phyloP scores from a whole-genome alignment of 1,140 invertebrate species.

The Brachionus manjavacas region DNA sequence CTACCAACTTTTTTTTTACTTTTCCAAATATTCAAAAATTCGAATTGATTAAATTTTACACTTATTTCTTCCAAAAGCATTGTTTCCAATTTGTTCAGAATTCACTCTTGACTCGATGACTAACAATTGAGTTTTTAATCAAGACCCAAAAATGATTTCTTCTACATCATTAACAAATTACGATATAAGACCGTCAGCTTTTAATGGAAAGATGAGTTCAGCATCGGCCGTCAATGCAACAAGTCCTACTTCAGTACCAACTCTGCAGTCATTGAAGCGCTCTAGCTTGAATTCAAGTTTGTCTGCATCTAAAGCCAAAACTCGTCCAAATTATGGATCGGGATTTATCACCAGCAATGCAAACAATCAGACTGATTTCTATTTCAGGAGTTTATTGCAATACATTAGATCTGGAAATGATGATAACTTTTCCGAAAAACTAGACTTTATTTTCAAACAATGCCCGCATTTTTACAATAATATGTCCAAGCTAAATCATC shows the following conservation, averaged over 20 bases:
- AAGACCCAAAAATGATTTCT: neutral
- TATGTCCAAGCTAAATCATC: neutral
- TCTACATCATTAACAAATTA: slow-evolving; percentile 22
- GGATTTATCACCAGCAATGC: neutral
- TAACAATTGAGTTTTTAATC: no score
- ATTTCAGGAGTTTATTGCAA: slow-evolving; percentile 11
- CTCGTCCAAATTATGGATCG: neutral
- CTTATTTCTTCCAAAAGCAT: no score
- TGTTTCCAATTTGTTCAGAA: no score
- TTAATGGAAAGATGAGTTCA: slow-evolving; percentile 11
- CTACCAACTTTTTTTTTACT: no score
- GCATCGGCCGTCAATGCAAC: slow-evolving; percentile 11
- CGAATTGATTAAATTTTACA: no score
- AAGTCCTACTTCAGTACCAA: neutral
- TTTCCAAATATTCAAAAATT: no score
- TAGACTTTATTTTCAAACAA: slow-evolving; percentile 33
- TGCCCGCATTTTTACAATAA: neutral
- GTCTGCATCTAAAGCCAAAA: neutral
- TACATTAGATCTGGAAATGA: slow-evolving; percentile 3
- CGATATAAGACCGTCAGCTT: neutral
- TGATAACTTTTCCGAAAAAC: slow-evolving; percentile 20
- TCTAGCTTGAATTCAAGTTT: neutral
- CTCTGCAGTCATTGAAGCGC: neutral
- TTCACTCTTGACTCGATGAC: no score
- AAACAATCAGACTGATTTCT: neutral